Evolutionary conservation across 2,797 vertebrate species (phyloP).

Genomic region (Clarias pachynema): DNA sequence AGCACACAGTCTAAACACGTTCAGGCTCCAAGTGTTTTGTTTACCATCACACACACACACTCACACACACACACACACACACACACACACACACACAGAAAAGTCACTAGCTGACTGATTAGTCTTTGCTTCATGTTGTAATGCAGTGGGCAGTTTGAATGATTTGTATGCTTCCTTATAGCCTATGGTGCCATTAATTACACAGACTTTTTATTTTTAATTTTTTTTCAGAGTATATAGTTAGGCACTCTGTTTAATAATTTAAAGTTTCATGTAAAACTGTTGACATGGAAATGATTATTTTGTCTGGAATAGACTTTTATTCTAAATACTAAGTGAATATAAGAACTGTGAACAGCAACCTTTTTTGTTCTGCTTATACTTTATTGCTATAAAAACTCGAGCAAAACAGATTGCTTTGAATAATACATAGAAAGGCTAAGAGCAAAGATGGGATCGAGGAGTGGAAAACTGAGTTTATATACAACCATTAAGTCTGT

Average conservation of each 20-base stretch:
- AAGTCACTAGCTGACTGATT: conserved; percentile 41
- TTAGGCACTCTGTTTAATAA: not conserved
- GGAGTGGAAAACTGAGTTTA: conserved; percentile 14
- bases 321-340: not conserved
- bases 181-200: conserved; percentile 19
- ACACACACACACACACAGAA: not conserved
- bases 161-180: conserved; percentile 15
- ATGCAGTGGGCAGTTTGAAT: not conserved
- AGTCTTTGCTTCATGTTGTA: conserved; percentile 18
- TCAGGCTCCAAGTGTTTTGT: conserved; percentile 26
- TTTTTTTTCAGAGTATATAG: not conserved
- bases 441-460: conserved; percentile 7
- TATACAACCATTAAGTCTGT: conserved; percentile 28
- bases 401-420: conserved; percentile 35
- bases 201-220: not conserved
- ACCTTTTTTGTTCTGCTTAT: conserved; percentile 13
- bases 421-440: conserved; percentile 47
- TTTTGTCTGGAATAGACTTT: not conserved
- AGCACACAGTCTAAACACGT: conserved; percentile 18
- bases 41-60: conserved; percentile 6
- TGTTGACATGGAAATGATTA: not conserved
- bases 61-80: not conserved
- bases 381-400: conserved; percentile 24
- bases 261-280: not conserved
- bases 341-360: conserved; percentile 24